Percentiles rank a stretch among this genome's conserved stretches.
Conservation (phyloP, 2,797 vertebrate species). For the Sphaeramia orbicularis region DNA sequence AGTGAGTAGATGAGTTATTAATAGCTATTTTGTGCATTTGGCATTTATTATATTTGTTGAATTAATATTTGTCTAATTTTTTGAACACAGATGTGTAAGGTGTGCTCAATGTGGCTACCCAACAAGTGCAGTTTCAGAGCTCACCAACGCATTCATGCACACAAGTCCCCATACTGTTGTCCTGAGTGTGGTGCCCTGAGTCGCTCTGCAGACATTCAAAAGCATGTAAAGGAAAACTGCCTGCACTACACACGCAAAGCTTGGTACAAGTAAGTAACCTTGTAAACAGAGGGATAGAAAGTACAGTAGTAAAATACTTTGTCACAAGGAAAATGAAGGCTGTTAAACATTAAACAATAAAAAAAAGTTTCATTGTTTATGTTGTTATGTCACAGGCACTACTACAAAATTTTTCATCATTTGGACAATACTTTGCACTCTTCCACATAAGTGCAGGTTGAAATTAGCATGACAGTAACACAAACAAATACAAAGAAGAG, state of each 20-base stretch:
- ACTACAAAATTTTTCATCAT: not conserved
- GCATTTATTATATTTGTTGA: not conserved
- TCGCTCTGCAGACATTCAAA: slow-evolving; percentile 94
- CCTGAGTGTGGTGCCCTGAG: slow-evolving; percentile 94
- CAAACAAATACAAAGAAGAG: too few relatives aligned
- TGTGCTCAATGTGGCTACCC: slow-evolving; percentile 96
- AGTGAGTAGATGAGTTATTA: slow-evolving; percentile 82
- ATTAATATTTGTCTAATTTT: not conserved
- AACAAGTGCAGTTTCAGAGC: slow-evolving; percentile 96
- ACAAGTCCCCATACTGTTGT: slow-evolving; percentile 96
- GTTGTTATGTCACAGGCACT: too few relatives aligned
- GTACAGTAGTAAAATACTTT: not conserved
- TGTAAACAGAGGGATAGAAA: not conserved
- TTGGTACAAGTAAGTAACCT: slow-evolving; percentile 91
- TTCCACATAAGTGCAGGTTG: too few relatives aligned
- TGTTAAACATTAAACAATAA: too few relatives aligned
- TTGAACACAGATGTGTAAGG: slow-evolving; percentile 87
- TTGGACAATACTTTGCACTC: too few relatives aligned
- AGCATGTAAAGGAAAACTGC: slow-evolving; percentile 96
- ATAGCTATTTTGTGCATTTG: slow-evolving; percentile 1
- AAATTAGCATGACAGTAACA: too few relatives aligned
- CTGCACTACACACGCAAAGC: slow-evolving; percentile 96
- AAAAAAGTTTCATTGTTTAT: too few relatives aligned
- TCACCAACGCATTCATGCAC: slow-evolving; percentile 93
- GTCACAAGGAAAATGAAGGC: too few relatives aligned